A percentile compares a stretch with the other conserved stretches of the same genome.
These are phyloP conservation scores for Elegia similella DNA, from an alignment of 2,888 invertebrate species.

Conservation along the genomic window DNA sequence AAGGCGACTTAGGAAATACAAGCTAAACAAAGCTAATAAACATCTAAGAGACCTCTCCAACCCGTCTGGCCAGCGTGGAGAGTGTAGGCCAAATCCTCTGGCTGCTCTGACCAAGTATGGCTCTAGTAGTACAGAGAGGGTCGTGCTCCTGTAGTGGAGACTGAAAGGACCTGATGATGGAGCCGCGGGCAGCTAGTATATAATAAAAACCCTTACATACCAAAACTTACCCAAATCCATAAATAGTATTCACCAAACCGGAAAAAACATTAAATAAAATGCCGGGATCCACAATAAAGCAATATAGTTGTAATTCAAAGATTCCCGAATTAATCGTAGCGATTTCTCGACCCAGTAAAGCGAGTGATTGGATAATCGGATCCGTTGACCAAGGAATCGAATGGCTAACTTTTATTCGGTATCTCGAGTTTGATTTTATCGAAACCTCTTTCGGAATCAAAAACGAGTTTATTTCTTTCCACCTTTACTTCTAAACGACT, in stretches of 20 bases:
- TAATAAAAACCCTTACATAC: too few species aligned
- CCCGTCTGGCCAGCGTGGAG: too few species aligned
- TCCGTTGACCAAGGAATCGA: constrained; percentile 8
- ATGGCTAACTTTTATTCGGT: background rate
- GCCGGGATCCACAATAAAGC: constrained; percentile 1
- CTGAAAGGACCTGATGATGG: too few species aligned
- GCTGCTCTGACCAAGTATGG: too few species aligned
- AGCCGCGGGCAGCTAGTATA: too few species aligned
- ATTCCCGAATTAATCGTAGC: constrained; percentile 11
- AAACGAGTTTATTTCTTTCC: background rate
- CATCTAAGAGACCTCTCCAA: too few species aligned
- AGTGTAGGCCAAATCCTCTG: too few species aligned
- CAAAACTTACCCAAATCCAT: background rate
- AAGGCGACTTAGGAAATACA: too few species aligned
- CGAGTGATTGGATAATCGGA: constrained; percentile 15
- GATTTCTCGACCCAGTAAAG: constrained; percentile 13
- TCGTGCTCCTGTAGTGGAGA: too few species aligned
- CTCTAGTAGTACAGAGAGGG: too few species aligned
- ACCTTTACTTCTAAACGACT: too few species aligned
- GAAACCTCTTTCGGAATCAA: background rate
- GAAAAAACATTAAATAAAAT: constrained; percentile 1
- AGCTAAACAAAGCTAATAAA: too few species aligned
- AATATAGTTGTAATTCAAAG: constrained; percentile 15
- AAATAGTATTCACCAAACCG: background rate
- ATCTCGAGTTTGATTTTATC: background rate